Evolutionary conservation across 2,888 invertebrate genomes (phyloP).

Genomic region (Pandemis corylana): DNA sequence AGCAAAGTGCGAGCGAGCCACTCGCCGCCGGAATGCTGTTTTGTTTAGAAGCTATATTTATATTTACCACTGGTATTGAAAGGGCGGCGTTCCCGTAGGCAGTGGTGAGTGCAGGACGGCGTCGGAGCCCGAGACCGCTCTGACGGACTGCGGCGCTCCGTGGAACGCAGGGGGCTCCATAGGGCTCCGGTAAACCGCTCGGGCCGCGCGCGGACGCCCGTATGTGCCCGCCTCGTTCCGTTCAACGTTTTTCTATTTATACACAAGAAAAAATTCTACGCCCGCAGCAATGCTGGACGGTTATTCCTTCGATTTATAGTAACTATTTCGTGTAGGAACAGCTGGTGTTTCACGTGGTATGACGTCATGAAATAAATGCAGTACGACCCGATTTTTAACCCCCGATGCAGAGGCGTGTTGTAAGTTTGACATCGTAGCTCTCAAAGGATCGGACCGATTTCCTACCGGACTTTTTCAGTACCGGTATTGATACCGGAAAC

Average conservation of each 20-base stretch:
- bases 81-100: constrained; percentile 74
- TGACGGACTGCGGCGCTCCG: constrained; percentile 61
- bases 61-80: constrained; percentile 71
- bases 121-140: constrained; percentile 70
- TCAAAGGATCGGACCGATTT: too few relatives aligned
- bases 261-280: constrained; percentile 80
- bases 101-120: constrained; percentile 63
- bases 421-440: too few relatives aligned
- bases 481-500: too few relatives aligned
- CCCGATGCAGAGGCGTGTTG: too few relatives aligned
- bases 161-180: constrained; percentile 79
- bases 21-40: constrained; percentile 28
- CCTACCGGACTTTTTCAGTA: too few relatives aligned
- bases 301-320: constrained; percentile 74
- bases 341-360: constrained; percentile 17
- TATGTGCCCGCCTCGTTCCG: constrained; percentile 72
- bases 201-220: constrained; percentile 77
- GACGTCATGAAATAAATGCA: too few relatives aligned
- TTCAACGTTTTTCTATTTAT: constrained; percentile 83
- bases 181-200: constrained; percentile 73
- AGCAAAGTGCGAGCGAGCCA: constrained; percentile 29
- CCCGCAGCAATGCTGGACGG: constrained; percentile 70
- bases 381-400: too few relatives aligned
- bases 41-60: constrained; percentile 9
- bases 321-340: constrained; percentile 38